Conservation (phyloP, 2,797 vertebrate species). For the Molossus alvarezi region DNA sequence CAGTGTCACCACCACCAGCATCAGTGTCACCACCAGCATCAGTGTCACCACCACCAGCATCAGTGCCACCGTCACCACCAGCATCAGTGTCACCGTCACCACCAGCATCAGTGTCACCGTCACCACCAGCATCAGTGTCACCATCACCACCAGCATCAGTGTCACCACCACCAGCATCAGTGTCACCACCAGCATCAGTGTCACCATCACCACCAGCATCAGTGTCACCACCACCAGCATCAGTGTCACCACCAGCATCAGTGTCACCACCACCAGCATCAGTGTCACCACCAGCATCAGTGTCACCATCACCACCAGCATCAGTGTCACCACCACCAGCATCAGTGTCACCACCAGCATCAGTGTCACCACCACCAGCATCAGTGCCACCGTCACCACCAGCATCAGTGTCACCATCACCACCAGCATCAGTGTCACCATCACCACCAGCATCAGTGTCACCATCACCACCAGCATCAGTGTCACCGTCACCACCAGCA, state of each 20-base stretch:
- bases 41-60: accelerated
- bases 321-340: no score
- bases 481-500: accelerated
- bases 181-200: background rate
- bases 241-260: accelerated
- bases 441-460: accelerated
- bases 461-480: accelerated
- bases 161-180: accelerated
- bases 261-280: accelerated
- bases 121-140: background rate
- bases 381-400: accelerated
- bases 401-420: accelerated
- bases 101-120: accelerated
- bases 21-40: no score
- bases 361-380: accelerated
- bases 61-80: accelerated
- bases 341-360: accelerated
- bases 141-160: accelerated
- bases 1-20: accelerated
- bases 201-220: background rate
- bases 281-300: accelerated
- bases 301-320: accelerated
- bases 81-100: background rate
- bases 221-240: background rate
- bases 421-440: accelerated